Percentiles rank a stretch among this genome's conserved stretches.
Conservation (phyloP, 2,113 vertebrate genomes). For the Varanus salvator region DNA sequence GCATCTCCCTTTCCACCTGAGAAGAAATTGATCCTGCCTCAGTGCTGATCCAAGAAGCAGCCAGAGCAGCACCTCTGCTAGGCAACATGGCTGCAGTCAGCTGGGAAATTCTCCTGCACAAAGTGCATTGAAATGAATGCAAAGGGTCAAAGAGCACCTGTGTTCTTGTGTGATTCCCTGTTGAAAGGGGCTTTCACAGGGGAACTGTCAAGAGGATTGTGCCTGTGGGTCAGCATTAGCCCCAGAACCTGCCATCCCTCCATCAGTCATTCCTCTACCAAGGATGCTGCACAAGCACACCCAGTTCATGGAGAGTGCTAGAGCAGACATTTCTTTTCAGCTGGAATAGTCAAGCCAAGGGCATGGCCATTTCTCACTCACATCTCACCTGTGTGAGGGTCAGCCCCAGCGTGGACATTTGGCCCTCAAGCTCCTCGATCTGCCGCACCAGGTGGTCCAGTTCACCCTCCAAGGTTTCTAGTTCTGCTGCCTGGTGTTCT, state of each 20-base stretch:
- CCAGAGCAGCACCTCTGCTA: no score
- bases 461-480: constrained; percentile 74
- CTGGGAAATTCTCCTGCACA: neutral
- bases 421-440: constrained; percentile 19
- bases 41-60: neutral
- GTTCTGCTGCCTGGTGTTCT: constrained; percentile 75
- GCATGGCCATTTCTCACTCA: constrained; percentile 71
- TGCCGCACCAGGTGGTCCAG: neutral
- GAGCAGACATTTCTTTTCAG: neutral
- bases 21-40: neutral
- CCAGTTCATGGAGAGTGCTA: neutral
- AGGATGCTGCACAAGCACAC: neutral
- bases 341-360: no score
- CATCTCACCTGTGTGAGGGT: constrained; percentile 43
- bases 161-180: neutral
- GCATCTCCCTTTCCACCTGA: constrained; percentile 82
- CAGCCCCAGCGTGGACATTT: constrained; percentile 23
- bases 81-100: neutral
- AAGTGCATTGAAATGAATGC: neutral
- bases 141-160: no score
- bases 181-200: neutral
- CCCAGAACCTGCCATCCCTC: no score
- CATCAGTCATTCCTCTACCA: neutral
- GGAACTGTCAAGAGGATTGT: no score
- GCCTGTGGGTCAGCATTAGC: neutral